These are phyloP conservation scores for Camponotus fellah DNA, from an alignment of 2,888 invertebrate species.

Conservation along the genomic window DNA sequence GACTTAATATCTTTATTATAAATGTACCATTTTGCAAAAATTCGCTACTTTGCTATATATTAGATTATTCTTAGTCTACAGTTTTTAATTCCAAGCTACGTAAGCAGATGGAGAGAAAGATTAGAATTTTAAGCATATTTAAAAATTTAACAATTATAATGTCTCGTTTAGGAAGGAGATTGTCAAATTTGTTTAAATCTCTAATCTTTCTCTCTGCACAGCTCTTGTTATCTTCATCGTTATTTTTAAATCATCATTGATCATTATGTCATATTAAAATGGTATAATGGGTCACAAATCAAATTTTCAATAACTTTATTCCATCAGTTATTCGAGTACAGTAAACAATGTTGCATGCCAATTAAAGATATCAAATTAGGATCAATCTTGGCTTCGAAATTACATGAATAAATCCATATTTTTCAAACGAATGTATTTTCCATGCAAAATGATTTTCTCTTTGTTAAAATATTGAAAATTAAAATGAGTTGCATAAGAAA, in stretches of 20 bases:
- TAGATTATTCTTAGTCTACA: background rate
- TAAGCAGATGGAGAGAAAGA: background rate
- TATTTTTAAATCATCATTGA: constrained; percentile 58
- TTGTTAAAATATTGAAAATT: background rate
- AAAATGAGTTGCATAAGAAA: background rate
- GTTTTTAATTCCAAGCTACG: background rate
- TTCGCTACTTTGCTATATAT: background rate
- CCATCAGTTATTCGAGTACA: constrained; percentile 29
- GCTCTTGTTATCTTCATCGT: constrained; percentile 47
- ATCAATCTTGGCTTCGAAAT: constrained; percentile 41
- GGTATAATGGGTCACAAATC: constrained; percentile 36
- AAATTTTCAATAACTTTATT: constrained; percentile 55
- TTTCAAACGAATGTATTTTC: background rate
- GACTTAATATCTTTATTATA: constrained; percentile 6
- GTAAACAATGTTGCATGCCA: constrained; percentile 35
- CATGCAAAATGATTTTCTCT: background rate
- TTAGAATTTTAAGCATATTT: too few relatives aligned
- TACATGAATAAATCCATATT: background rate
- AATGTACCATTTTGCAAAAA: constrained; percentile 9
- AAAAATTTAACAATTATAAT: too few relatives aligned
- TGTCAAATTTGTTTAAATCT: constrained; percentile 8
- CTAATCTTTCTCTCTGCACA: background rate
- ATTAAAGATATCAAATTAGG: constrained; percentile 53
- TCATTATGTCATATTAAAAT: constrained; percentile 56
- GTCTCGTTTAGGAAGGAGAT: background rate